Conservation (phyloP, 2,888 invertebrate species). For the Drosophila lacicola region DNA sequence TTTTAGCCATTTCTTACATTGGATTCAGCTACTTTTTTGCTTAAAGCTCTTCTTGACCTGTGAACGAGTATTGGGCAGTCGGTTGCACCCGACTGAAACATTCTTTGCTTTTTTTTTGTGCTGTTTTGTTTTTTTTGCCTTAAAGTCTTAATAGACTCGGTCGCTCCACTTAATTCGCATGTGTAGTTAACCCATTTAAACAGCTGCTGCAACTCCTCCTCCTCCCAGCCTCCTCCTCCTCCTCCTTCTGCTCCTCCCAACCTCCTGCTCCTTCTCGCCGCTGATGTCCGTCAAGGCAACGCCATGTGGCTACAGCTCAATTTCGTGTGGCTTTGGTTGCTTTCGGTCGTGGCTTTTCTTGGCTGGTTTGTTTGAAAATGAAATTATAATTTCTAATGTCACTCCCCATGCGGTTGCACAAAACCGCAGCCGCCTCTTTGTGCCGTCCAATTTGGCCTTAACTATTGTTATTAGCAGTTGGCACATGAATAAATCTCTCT, state of each 20-base stretch:
- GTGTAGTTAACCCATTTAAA: conserved; percentile 63
- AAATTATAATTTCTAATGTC: conserved; percentile 61
- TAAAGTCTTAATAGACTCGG: conserved; percentile 29
- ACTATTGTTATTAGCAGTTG: conserved; percentile 55
- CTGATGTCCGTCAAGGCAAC: conserved; percentile 24
- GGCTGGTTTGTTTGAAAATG: conserved; percentile 48
- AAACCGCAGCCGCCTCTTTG: conserved; percentile 20
- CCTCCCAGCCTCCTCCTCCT: not conserved
- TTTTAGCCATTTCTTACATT: too few relatives aligned
- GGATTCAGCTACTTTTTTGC: too few relatives aligned
- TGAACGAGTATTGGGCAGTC: too few relatives aligned
- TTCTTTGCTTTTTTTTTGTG: not conserved
- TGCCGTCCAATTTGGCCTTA: conserved; percentile 52
- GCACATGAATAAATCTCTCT: conserved; percentile 29
- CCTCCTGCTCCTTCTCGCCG: not conserved
- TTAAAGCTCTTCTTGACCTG: too few relatives aligned
- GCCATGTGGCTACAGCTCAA: conserved; percentile 35
- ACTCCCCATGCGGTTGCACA: conserved; percentile 20
- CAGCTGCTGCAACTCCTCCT: conserved; percentile 25
- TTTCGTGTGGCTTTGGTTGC: conserved; percentile 30
- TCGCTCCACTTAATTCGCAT: conserved; percentile 41
- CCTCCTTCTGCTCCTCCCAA: not conserved
- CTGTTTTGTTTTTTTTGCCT: conserved; percentile 8
- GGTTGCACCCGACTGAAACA: too few relatives aligned
- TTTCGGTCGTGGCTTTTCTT: conserved; percentile 4